Evolutionary conservation across 1,140 invertebrate species (phyloP).

Genomic region (Rhagoletis pomonella): DNA sequence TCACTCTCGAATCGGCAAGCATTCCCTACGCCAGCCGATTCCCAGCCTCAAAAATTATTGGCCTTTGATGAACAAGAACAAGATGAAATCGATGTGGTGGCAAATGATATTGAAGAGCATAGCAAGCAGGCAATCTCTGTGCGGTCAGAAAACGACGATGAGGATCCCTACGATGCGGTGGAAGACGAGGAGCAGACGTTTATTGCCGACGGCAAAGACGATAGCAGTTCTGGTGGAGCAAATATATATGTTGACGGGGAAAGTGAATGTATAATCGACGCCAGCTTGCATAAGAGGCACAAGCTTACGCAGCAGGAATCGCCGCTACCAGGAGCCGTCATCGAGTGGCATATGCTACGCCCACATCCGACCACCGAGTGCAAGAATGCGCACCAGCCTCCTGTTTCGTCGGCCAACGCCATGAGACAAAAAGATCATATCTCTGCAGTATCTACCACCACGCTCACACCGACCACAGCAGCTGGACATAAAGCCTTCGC

Average conservation of each 20-base stretch:
- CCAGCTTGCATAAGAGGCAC: background rate
- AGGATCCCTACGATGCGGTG: background rate
- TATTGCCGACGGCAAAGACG: background rate
- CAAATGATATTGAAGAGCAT: constrained; percentile 53
- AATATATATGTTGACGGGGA: background rate
- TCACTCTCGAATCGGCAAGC: background rate
- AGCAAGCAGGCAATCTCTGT: background rate
- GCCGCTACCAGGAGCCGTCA: background rate
- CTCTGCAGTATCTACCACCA: background rate
- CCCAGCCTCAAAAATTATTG: background rate
- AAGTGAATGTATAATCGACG: background rate
- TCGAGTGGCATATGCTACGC: constrained; percentile 13
- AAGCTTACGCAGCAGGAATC: background rate
- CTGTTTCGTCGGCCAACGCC: background rate
- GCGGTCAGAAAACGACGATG: background rate
- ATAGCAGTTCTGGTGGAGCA: background rate
- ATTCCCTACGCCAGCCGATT: background rate
- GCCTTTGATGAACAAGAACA: constrained; percentile 44
- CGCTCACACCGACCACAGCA: background rate
- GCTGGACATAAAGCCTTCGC: no score
- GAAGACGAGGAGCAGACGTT: background rate
- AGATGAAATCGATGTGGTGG: constrained; percentile 53
- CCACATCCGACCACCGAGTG: background rate
- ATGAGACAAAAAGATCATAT: background rate
- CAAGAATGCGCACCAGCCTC: background rate